Evolutionary conservation across 2,113 vertebrate species (phyloP), one percentile per base, ranked within the genome.

Genomic region (Opisthocomus hoazin): DNA sequence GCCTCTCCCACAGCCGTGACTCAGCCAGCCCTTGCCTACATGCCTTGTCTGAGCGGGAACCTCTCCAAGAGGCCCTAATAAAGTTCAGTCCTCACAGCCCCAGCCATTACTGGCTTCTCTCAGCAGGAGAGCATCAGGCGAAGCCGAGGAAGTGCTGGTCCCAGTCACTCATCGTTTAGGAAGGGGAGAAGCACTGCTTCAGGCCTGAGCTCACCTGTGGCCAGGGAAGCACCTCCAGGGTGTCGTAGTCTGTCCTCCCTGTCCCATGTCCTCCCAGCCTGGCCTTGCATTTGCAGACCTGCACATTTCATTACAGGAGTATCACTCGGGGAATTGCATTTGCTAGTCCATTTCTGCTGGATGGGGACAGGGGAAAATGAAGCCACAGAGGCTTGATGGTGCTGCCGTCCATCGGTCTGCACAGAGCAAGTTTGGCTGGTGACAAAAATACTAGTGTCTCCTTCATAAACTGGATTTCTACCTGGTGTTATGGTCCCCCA

Each of bases 401-500:
- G 45, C 53, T 77, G 43, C 15, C 2, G 1, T 23, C 73, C 36
- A 14, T n/a, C 1, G 2, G 15, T 81, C 45, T 84, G 36, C 51
- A 84, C 7, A 5, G 17, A 39, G 27, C 36, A 90, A 60, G 19
- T 41, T 45, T 78, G 29, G 21, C 18, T 63, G 36, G 15, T 68
- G 56, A n/a, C 41, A 32, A 91, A 78, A 84, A 53, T 48, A 41
- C 11, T 39, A 51, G 21, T 1, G 0, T 74, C 91, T 43, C 45
- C 21, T 74, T 87, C 4, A 1, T 45, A 48, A 89, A 36, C 15
- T 61, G 50, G 17, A 18, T 69, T 89, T 83, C 56, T 39, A 41
- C 13, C 4, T 1, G 2, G 34, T 2, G 0, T 58, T 73, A 14
- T 2, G 5, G 43, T 80, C 3, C 39, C 37, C n/a, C 0, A 0